Conservation (phyloP, 2,797 vertebrate species). For the Anguilla pacifica region DNA sequence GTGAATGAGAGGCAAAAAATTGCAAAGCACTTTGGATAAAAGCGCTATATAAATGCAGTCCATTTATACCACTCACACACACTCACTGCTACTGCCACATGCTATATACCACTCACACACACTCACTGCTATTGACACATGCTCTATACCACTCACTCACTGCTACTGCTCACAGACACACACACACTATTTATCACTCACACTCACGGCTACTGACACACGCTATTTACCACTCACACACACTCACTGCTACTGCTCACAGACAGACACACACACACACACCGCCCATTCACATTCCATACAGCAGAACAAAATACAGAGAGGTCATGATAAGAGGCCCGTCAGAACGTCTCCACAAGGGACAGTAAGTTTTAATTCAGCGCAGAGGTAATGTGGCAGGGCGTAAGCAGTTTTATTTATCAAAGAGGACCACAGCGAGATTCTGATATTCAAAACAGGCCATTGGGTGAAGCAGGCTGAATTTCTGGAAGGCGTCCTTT, state of each 20-base stretch:
- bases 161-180: background rate
- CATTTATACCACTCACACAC: background rate
- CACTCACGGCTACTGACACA: too few relatives aligned
- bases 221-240: background rate
- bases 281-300: too few relatives aligned
- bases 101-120: background rate
- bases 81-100: too few relatives aligned
- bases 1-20: too few relatives aligned
- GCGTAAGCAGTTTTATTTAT: background rate
- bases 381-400: background rate
- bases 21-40: too few relatives aligned
- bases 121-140: too few relatives aligned
- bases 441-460: background rate
- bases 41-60: too few relatives aligned
- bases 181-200: background rate
- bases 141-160: too few relatives aligned
- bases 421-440: background rate
- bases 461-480: background rate
- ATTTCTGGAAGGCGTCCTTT: background rate
- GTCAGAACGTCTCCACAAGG: background rate
- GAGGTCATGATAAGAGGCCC: background rate
- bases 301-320: too few relatives aligned
- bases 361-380: background rate
- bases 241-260: background rate
- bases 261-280: background rate